These are phyloP conservation scores for Euzophera pinguis DNA, from an alignment of 2,888 invertebrate genomes.

Conservation along the genomic window DNA sequence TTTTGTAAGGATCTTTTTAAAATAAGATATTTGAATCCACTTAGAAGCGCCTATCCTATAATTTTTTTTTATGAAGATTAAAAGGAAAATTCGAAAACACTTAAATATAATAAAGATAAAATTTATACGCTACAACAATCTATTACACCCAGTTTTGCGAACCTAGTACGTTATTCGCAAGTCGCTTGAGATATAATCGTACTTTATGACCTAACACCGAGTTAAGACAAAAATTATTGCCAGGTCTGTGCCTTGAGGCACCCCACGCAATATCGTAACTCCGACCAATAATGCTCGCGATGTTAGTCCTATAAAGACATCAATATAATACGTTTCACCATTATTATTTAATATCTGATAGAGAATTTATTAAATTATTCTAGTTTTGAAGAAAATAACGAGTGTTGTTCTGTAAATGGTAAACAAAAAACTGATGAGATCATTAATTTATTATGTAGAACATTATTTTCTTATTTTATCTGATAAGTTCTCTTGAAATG, in stretches of 20 bases:
- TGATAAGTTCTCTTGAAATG: conserved; percentile 15
- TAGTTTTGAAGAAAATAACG: too few relatives aligned
- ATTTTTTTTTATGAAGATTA: too few relatives aligned
- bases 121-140: conserved; percentile 65
- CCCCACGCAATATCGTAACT: conserved; percentile 67
- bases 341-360: neutral
- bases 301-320: conserved; percentile 54
- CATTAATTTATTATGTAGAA: neutral
- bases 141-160: conserved; percentile 63
- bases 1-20: too few relatives aligned
- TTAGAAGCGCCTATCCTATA: too few relatives aligned
- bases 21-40: too few relatives aligned
- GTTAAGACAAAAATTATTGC: conserved; percentile 76
- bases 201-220: conserved; percentile 77
- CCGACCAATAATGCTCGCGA: conserved; percentile 68
- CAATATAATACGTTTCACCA: conserved; percentile 50
- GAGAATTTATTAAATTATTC: neutral
- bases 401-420: neutral
- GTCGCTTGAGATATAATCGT: conserved; percentile 73
- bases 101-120: conserved; percentile 53
- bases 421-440: too few relatives aligned
- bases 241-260: conserved; percentile 65
- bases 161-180: conserved; percentile 65
- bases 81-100: conserved; percentile 30
- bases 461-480: neutral